Conservation (phyloP, 1,140 invertebrate genomes). For the Atta colombica region DNA sequence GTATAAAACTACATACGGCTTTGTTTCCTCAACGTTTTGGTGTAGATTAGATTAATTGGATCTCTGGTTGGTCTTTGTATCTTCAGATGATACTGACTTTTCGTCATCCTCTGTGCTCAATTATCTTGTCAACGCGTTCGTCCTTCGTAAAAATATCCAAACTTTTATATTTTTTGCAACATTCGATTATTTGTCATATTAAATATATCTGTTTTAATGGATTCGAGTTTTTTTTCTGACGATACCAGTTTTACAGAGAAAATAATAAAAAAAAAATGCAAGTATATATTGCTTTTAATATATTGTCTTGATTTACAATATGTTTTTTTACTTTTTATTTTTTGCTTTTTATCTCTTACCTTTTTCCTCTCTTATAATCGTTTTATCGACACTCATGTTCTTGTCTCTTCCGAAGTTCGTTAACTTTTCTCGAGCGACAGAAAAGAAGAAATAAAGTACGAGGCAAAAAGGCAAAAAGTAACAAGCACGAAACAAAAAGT, state of each 20-base stretch:
- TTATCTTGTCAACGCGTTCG: slow-evolving; percentile 14
- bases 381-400: too few species aligned
- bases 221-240: background rate
- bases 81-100: background rate
- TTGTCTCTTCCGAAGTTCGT: too few species aligned
- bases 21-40: slow-evolving; percentile 1
- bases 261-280: background rate
- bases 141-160: background rate
- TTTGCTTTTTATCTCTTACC: too few species aligned
- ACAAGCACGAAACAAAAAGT: too few species aligned
- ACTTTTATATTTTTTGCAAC: background rate
- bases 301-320: too few species aligned
- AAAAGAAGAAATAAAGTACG: too few species aligned
- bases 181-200: background rate
- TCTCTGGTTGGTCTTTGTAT: background rate
- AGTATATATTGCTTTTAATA: background rate
- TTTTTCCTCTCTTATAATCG: too few species aligned
- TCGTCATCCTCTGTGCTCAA: background rate
- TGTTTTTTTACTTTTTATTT: too few species aligned
- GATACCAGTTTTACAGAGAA: background rate
- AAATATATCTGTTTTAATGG: too few species aligned
- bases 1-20: background rate
- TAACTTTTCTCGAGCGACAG: too few species aligned
- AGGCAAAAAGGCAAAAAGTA: too few species aligned
- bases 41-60: background rate